Conservation (phyloP, 1,140 invertebrate species). For the Euglossa dilemma region DNA sequence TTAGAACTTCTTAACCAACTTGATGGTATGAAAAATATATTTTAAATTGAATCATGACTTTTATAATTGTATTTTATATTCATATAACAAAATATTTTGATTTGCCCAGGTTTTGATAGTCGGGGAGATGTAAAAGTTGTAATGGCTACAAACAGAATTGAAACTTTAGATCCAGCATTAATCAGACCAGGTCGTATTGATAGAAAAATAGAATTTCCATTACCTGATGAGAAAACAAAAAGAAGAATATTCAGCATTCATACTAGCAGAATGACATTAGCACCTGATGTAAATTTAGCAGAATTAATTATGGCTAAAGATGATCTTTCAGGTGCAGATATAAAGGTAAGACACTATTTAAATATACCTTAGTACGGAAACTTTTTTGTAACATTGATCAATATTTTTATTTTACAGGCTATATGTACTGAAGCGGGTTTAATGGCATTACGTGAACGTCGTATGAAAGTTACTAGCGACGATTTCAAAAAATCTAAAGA, state of each 20-base stretch:
- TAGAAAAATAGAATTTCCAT: conserved; percentile 99
- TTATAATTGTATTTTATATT: conserved; percentile 4
- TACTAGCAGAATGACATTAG: conserved; percentile 98
- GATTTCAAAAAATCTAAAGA: conserved; percentile 99
- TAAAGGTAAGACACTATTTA: conserved; percentile 84
- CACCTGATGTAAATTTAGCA: conserved; percentile 98
- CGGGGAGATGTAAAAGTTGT: conserved; percentile 93
- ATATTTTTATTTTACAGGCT: conserved; percentile 86
- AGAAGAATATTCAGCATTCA: conserved; percentile 99
- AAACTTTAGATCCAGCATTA: conserved; percentile 98
- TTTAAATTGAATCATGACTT: not conserved
- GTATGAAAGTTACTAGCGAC: conserved; percentile 99
- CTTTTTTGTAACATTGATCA: not conserved
- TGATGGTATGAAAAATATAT: conserved; percentile 86
- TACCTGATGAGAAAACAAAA: conserved; percentile 99
- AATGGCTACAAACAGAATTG: conserved; percentile 99
- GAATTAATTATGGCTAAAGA: conserved; percentile 99
- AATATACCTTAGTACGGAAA: not conserved
- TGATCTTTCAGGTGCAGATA: conserved; percentile 98
- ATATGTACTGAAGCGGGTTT: conserved; percentile 99
- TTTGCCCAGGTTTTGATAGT: conserved; percentile 87
- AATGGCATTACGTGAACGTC: conserved; percentile 97
- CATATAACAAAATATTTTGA: conserved; percentile 25
- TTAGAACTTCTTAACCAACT: conserved; percentile 99
- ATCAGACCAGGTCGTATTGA: conserved; percentile 99